These are phyloP conservation scores for Aphidoletes aphidimyza DNA, from an alignment of 2,888 invertebrate species.

Conservation along the genomic window DNA sequence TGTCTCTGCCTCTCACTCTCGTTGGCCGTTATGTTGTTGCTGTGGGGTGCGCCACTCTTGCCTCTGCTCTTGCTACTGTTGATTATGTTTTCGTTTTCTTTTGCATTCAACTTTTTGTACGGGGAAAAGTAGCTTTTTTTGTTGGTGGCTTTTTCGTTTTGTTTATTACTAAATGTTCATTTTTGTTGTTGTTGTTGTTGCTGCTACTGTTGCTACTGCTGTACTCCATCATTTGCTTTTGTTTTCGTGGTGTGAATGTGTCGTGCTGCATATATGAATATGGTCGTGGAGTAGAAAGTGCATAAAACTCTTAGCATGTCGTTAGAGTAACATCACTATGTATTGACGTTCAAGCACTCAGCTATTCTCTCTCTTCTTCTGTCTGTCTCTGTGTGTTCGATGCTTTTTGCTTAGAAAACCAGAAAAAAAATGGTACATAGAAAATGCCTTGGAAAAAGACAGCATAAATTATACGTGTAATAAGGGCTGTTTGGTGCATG, in stretches of 20 bases:
- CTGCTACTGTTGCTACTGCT: background rate
- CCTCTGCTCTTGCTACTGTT: background rate
- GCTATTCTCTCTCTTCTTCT: too few species aligned
- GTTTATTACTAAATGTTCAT: slow-evolving; percentile 42
- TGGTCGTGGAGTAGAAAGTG: background rate
- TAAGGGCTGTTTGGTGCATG: slow-evolving; percentile 35
- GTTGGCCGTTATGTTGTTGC: background rate
- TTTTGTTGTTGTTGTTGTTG: background rate
- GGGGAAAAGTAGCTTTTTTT: slow-evolving; percentile 42
- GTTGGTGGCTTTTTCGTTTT: slow-evolving; percentile 32
- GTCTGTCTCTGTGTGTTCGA: too few species aligned
- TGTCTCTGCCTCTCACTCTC: too few species aligned
- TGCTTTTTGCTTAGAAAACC: slow-evolving; percentile 8
- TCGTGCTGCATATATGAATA: background rate
- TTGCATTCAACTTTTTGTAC: slow-evolving; percentile 4
- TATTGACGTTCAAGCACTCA: background rate
- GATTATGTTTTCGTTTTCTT: slow-evolving; percentile 42
- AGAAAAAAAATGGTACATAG: background rate
- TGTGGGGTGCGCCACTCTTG: background rate
- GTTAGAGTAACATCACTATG: slow-evolving; percentile 1
- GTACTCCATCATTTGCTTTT: background rate
- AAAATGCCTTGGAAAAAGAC: slow-evolving; percentile 8
- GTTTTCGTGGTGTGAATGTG: slow-evolving; percentile 47
- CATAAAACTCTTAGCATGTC: slow-evolving; percentile 32
- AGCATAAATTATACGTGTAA: slow-evolving; percentile 39